Base-by-base conservation (phyloP, 2,797 vertebrate genomes). In the Tadarida brasiliensis region DNA sequence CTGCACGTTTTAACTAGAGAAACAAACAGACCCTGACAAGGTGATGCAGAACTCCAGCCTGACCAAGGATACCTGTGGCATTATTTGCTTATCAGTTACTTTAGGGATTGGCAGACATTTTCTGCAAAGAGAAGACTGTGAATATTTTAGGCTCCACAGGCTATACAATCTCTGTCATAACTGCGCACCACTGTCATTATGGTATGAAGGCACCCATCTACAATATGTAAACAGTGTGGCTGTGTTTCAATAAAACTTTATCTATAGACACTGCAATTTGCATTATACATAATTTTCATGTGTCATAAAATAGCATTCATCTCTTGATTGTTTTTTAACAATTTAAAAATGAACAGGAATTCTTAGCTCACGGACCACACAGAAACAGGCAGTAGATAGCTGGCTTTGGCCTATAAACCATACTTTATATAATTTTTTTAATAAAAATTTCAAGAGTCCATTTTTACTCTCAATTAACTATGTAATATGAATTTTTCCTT, bases 261-360 rank as follows among this genome's bases (percentile, higher is more conserved):
- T 71, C 77, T 83, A 71, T 30, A 57, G 15, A 77, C 2, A 61
- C 24, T 51, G 4, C 0, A 63, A 68, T 77, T 30, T 90, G 67
- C 10, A 84, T 28, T 56, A 19, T 11, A 59, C 12, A 4, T 71
- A 82, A 57, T 94, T 76, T 90, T 73, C 49, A 68, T 73, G 24
- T 57, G 33, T 92, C 65, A 91, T 5, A 61, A 93, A 91, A 73
- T 68, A 67, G 7, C 12, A 91, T 57, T 93, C 7, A 85, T 76
- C 59, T 93, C 88, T 80, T 89, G 12, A 67, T 54, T 54, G 57
- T 22, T 54, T 67, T 74, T 24, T 30, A 76, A 78, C 56, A 47
- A 76, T 68, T 95, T 88, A 54, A 84, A 95, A 88, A 82, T 84
- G 44, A 78, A 94, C 68, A 92, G 91, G 2, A 68, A 70, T 76